Evolutionary conservation across 2,797 vertebrate genomes (phyloP), one percentile per base, ranked within the genome.

Genomic region (Brachyrhaphis roseni): DNA sequence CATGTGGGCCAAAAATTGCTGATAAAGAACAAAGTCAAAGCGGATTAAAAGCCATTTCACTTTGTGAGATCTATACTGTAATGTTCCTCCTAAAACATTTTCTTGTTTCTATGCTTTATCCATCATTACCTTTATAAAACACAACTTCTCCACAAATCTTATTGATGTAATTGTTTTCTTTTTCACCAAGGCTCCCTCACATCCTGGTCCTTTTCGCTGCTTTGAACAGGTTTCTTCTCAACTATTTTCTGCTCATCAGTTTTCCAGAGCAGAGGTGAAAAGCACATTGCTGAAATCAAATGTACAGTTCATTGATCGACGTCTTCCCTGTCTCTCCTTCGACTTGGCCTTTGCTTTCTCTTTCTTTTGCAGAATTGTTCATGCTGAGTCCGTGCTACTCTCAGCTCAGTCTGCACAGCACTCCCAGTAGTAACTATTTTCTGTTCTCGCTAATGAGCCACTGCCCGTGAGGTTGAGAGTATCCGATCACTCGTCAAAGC

Each of bases 361-460:
- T 71, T 55, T 76, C 75, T 82, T 72, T 46, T 74, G 51, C 75
- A 7, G 45, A 85, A 80, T 59, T 57, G 34, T 47, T 81, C 16
- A 49, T 57, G 43, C 73, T 74, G 72, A 43, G 68, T 81, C 78
- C 66, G 10, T 5, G 26, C 78, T 80, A 84, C 46, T 45, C 18
- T 68, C 1, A 41, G 75, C 68, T 75, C 41, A 55, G 49, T 55
- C 36, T 76, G 75, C 31, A 77, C 64, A 82, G 74, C 77, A 81
- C 79, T 86, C 82, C 88, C 80, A 70, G 85, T 73, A 43, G 72
- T 59, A 59, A 45, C 49, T 75, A 57, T 83, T 87, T 89, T 78
- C 79, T 85, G 71, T 81, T 86, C 78, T 80, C 68, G n/a, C 81
- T 92, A 92, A 94, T 87, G 84, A 91, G 79, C 39, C 18, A 53